phyloP scores from a whole-genome alignment of 64 coral and sea anemone genomes.

The Stichodactyla mertensii region DNA sequence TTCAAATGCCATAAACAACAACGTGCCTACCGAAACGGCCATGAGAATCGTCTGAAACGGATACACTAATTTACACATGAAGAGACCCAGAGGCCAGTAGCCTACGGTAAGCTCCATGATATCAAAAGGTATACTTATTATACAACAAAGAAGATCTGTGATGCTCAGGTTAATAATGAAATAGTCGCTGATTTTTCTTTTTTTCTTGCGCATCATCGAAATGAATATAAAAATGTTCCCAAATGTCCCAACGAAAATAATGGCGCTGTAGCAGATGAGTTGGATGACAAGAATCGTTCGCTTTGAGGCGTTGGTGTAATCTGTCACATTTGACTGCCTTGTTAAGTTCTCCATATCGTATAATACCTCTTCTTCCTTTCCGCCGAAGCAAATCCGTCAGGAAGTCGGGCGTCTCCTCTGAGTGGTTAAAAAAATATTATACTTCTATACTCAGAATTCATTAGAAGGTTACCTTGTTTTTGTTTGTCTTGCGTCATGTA shows the following conservation, averaged over 20 bases:
- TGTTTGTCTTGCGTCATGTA: neutral
- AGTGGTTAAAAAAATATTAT: too few relatives aligned
- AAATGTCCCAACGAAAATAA: conserved; percentile 45
- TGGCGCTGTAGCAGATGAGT: conserved; percentile 31
- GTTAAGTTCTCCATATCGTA: neutral
- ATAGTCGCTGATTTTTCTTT: conserved; percentile 52
- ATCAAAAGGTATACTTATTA: conserved; percentile 57
- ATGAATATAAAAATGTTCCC: conserved; percentile 50
- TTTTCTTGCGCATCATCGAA: neutral
- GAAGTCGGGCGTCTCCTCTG: neutral
- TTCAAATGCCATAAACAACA: conserved; percentile 62
- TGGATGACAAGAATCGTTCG: conserved; percentile 14
- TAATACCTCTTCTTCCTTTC: too few relatives aligned
- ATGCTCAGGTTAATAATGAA: conserved; percentile 61
- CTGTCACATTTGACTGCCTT: neutral
- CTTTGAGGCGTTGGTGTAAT: neutral
- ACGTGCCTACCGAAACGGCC: conserved; percentile 48
- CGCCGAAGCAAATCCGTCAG: neutral
- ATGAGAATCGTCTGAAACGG: conserved; percentile 59
- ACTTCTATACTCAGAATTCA: neutral
- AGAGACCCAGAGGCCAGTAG: conserved; percentile 32
- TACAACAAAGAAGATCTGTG: conserved; percentile 46
- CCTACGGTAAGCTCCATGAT: conserved; percentile 15
- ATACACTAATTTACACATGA: conserved; percentile 57
- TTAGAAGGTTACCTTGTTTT: neutral